A percentile compares a stretch with the other conserved stretches of the same genome.
Conservation (phyloP, 2,113 vertebrate genomes). For the Epinephelus cyanopodus region DNA sequence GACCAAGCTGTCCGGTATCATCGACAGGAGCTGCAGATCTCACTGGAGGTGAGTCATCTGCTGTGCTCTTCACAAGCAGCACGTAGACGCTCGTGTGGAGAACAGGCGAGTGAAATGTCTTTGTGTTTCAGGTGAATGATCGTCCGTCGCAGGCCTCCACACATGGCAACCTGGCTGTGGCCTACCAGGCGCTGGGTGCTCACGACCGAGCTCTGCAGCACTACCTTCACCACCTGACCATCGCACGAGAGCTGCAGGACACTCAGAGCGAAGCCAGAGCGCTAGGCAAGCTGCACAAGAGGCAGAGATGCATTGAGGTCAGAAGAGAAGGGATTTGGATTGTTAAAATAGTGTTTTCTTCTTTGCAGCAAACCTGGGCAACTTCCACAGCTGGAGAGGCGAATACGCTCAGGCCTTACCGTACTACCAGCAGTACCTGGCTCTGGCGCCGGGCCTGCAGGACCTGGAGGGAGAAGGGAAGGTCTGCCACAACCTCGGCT, state of each 20-base stretch:
- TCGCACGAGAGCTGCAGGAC: conserved; percentile 92
- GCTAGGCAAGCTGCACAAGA: conserved; percentile 84
- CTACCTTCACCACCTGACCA: conserved; percentile 95
- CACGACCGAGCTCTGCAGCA: conserved; percentile 95
- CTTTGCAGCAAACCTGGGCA: conserved; percentile 90
- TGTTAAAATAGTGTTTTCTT: not conserved
- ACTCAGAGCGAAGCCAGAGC: conserved; percentile 93
- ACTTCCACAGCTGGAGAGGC: conserved; percentile 94
- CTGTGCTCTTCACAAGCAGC: not conserved
- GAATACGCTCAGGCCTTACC: conserved; percentile 93
- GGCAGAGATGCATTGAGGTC: not conserved
- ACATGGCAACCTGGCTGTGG: conserved; percentile 94
- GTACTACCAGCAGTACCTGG: conserved; percentile 94
- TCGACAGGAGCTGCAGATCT: conserved; percentile 96
- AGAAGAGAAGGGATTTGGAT: not conserved
- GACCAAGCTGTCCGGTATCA: conserved; percentile 96
- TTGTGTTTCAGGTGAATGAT: conserved; percentile 86
- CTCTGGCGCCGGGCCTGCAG: conserved; percentile 90
- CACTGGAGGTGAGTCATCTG: conserved; percentile 87
- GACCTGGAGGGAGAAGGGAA: conserved; percentile 97
- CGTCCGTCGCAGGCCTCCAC: conserved; percentile 96
- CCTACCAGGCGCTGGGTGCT: conserved; percentile 94
- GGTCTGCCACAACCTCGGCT: conserved; percentile 96
- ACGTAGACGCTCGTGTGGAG: accelerated
- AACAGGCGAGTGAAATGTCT: not conserved